These are phyloP conservation scores for Calcarius lapponicus DNA, from an alignment of 2,797 vertebrate species.

Conservation along the genomic window DNA sequence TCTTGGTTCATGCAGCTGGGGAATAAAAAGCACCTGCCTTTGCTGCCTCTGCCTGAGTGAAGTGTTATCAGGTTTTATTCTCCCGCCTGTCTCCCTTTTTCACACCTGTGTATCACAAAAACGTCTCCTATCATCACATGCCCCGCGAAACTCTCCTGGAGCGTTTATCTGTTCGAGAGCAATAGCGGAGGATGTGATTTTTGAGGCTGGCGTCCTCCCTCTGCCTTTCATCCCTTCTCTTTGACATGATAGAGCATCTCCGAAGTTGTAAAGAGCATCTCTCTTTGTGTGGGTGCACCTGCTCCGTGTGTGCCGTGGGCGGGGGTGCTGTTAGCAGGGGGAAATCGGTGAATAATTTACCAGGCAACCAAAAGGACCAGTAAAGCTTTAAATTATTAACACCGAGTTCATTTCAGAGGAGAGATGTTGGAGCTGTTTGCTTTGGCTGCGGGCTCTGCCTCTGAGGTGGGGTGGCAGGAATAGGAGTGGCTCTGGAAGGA, in stretches of 20 bases:
- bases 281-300: constrained; percentile 35
- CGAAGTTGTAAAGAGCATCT: constrained; percentile 62
- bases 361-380: constrained; percentile 51
- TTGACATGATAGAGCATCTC: constrained; percentile 71
- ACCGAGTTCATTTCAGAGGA: constrained; percentile 55
- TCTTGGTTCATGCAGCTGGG: not conserved
- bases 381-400: constrained; percentile 73
- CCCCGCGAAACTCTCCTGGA: constrained; percentile 11
- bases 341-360: constrained; percentile 75
- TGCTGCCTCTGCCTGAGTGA: constrained; percentile 2
- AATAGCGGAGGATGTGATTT: constrained; percentile 58
- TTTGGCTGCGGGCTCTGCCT: constrained; percentile 40
- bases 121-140: constrained; percentile 7
- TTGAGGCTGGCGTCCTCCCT: constrained; percentile 59
- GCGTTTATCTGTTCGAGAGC: constrained; percentile 15
- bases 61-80: constrained; percentile 43
- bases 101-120: constrained; percentile 49
- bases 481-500: not conserved
- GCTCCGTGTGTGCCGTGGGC: not conserved
- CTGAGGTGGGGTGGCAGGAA: not conserved
- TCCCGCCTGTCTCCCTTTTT: constrained; percentile 29
- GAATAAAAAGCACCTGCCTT: constrained; percentile 22
- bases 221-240: constrained; percentile 60
- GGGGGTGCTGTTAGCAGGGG: not conserved
- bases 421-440: constrained; percentile 66